Conservation (phyloP, 2,888 invertebrate species). For the Drosophila glabriapex region DNA sequence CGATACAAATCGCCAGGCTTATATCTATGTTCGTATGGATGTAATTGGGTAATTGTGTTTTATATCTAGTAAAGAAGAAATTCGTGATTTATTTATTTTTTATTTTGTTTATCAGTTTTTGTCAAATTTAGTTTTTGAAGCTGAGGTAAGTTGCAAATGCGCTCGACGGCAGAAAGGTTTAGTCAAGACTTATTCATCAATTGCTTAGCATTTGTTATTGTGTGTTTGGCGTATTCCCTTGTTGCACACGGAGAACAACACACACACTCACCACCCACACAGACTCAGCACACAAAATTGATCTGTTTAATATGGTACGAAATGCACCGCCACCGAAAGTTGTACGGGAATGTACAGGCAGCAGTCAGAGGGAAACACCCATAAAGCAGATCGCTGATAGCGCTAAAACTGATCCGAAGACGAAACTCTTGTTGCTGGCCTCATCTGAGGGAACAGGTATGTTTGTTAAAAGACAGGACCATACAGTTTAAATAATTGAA, state of each 20-base stretch:
- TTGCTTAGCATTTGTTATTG: background rate
- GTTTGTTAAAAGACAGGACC: background rate
- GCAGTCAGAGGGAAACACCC: background rate
- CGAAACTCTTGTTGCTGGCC: background rate
- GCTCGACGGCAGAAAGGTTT: background rate
- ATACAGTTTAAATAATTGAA: background rate
- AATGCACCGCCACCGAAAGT: conserved; percentile 48
- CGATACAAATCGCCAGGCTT: background rate
- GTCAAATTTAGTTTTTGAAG: background rate
- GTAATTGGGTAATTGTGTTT: background rate
- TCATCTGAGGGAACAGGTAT: background rate
- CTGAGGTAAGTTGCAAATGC: background rate
- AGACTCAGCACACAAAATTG: conserved; percentile 35
- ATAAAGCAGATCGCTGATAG: background rate
- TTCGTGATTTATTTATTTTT: background rate
- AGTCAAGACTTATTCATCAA: background rate
- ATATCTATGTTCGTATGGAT: background rate
- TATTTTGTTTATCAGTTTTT: conserved; percentile 7
- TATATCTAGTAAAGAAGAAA: background rate
- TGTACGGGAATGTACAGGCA: conserved; percentile 12
- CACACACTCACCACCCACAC: background rate
- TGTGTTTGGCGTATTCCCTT: background rate
- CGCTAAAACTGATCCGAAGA: background rate
- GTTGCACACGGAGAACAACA: background rate
- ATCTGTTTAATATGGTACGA: conserved; percentile 54